These are phyloP conservation scores for Arctocebus calabarensis DNA, from an alignment of 2,797 vertebrate species.

Conservation along the genomic window DNA sequence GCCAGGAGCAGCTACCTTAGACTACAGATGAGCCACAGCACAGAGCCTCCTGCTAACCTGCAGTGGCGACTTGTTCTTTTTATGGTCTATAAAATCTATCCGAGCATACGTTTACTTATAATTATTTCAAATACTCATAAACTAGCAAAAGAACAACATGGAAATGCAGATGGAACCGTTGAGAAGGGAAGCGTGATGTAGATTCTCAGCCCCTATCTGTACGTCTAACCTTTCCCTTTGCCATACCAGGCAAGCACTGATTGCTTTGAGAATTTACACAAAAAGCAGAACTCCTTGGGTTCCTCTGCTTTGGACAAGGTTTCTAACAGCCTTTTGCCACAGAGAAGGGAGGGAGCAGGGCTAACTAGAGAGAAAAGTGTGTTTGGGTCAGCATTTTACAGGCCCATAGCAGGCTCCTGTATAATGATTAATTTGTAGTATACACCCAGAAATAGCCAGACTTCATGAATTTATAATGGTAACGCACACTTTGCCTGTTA, in stretches of 20 bases:
- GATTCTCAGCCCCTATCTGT: neutral
- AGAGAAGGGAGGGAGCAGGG: neutral
- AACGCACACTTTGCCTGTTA: conserved; percentile 80
- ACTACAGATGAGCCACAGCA: conserved; percentile 57
- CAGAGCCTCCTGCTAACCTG: conserved; percentile 63
- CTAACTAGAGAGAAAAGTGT: conserved; percentile 51
- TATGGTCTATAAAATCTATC: conserved; percentile 75
- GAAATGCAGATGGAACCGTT: neutral
- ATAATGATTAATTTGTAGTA: conserved; percentile 80
- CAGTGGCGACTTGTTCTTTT: conserved; percentile 73
- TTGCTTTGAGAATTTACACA: conserved; percentile 18
- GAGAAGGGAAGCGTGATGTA: neutral
- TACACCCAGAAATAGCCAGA: conserved; percentile 86
- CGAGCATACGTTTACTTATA: conserved; percentile 54
- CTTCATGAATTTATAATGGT: conserved; percentile 84
- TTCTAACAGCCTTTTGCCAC: neutral
- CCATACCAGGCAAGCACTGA: neutral
- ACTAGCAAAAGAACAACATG: conserved; percentile 56
- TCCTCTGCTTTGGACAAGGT: conserved; percentile 28
- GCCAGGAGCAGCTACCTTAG: neutral
- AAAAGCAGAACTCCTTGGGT: neutral
- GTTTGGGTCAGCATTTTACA: conserved; percentile 63
- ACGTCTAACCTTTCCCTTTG: neutral
- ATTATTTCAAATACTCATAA: conserved; percentile 81
- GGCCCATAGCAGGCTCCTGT: conserved; percentile 40